Conservation (phyloP, 2,797 vertebrate species). For the Mareca penelope region DNA sequence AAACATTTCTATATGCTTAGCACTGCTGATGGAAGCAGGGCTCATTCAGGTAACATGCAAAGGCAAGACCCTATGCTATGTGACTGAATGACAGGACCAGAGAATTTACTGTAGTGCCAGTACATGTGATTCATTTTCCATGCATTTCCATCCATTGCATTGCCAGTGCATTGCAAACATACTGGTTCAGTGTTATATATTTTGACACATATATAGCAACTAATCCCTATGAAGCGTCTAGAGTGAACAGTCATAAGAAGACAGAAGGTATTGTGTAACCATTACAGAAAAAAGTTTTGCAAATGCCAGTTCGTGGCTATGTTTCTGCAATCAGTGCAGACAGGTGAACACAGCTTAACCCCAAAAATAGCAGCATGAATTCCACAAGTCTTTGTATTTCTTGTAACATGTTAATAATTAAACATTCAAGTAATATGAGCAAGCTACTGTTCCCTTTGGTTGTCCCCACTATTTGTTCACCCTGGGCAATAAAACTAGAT, state of each 20-base stretch:
- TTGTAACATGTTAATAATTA: background rate
- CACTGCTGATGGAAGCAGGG: background rate
- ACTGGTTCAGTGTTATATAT: background rate
- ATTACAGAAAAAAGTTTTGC: background rate
- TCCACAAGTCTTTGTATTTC: background rate
- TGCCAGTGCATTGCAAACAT: background rate
- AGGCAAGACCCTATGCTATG: background rate
- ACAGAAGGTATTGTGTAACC: background rate
- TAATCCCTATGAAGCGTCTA: background rate
- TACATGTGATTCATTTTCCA: background rate
- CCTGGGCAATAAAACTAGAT: background rate
- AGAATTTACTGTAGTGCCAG: background rate
- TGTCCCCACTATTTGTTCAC: background rate
- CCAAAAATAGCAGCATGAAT: background rate
- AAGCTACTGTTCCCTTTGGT: background rate
- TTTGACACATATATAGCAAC: background rate
- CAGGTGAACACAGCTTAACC: background rate
- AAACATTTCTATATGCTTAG: background rate
- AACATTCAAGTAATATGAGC: background rate
- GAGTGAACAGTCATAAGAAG: background rate
- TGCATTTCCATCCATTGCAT: background rate
- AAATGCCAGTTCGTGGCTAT: background rate
- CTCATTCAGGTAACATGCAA: background rate
- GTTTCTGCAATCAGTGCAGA: background rate
- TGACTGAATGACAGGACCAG: background rate